These are phyloP conservation scores for Chiloscyllium plagiosum DNA, from an alignment of 2,113 vertebrate species.

Conservation along the genomic window DNA sequence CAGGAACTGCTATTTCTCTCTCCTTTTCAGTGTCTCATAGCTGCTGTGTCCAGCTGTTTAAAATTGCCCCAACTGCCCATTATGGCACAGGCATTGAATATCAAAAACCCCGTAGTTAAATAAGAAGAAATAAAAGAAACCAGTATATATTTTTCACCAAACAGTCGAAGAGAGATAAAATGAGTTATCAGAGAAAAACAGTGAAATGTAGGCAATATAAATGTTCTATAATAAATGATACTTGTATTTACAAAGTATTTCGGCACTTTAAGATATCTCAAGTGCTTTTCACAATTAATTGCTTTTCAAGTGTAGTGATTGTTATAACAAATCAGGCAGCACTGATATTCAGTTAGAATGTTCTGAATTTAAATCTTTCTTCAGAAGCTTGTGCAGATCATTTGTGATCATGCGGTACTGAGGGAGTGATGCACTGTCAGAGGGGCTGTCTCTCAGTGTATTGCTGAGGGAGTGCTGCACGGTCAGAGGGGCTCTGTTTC, in stretches of 20 bases:
- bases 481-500: too few relatives aligned
- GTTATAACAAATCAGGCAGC: not conserved
- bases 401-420: not conserved
- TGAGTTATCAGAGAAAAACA: not conserved
- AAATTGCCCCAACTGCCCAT: not conserved
- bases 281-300: not conserved
- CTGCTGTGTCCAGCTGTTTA: not conserved
- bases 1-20: not conserved
- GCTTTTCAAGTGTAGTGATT: not conserved
- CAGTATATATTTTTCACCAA: not conserved
- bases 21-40: not conserved
- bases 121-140: not conserved
- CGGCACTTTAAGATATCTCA: not conserved
- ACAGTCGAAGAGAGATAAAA: not conserved
- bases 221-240: not conserved
- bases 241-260: not conserved
- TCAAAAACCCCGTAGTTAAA: not conserved
- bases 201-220: not conserved
- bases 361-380: not conserved
- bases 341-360: not conserved
- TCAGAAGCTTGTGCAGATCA: not conserved
- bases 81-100: not conserved
- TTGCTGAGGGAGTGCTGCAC: too few relatives aligned
- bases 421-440: too few relatives aligned
- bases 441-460: too few relatives aligned